Evolutionary conservation across 92 coral and sea anemone species (phyloP), one percentile per base, ranked within the genome.

Genomic region (Paragorgia papillata): DNA sequence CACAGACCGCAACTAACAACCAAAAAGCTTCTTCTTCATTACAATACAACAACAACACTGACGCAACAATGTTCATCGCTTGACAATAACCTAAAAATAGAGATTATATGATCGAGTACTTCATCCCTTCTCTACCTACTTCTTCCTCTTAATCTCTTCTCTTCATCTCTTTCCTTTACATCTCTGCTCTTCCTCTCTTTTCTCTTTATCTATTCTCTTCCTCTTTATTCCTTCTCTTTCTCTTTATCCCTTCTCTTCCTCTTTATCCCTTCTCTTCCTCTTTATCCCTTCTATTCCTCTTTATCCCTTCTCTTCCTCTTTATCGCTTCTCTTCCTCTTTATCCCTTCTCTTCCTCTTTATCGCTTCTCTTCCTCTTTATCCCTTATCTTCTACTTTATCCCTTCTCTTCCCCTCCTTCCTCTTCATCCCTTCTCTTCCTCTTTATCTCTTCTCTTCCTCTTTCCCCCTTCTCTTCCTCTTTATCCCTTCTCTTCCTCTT

Each of bases 41-140:
- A 76, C 99, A 95, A 85, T 91, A 95, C 27, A 95, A 71, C 63
- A 95, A 77, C 62, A 95, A 66, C 44, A 95, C 99, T 12, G 99
- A 95, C 2, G 99, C 95, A 12, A 95, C 97, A 10, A 95, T 95
- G 86, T 95, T 95, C 99, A 95, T 95, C 10, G 99, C 99, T 86
- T 95, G 99, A 57, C 99, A 95, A 49, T 95, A 95, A 31, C 99
- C 99, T 95, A 49, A 20, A 32, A 27, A 31, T 32, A 28, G 19
- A 44, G 50, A n/a, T n/a, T 7, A 24, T 30, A 51, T 7, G 28
- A 70, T 69, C 15, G 24, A 64, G 0, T 32, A 21, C 43, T 37
- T 12, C 43, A 4, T 37, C 43, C 12, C 43, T 37, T 37, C 43
- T 37, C 43, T 37, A 37, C 43, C 12, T 12, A 4, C 5, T 37